A percentile compares a stretch with the other conserved stretches of the same genome.
Conservation (phyloP, 64 coral and sea anemone genomes). For the Montipora efflorescens region DNA sequence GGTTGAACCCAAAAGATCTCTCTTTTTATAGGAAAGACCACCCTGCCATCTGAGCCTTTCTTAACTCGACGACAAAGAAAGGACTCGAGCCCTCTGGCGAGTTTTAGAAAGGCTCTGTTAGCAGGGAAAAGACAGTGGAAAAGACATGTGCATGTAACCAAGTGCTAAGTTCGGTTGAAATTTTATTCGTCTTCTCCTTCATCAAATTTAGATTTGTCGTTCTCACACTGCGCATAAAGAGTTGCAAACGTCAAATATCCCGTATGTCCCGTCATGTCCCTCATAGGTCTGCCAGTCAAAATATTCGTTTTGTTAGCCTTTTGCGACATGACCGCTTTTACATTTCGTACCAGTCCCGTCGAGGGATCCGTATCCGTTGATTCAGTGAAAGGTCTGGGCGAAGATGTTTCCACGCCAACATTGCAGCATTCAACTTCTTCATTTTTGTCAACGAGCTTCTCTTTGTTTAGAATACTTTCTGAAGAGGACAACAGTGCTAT, state of each 20-base stretch:
- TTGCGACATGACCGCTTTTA: not conserved
- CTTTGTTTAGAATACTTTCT: not conserved
- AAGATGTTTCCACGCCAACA: not conserved
- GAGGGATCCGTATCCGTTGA: slow-evolving; percentile 15
- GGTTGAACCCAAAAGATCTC: no score
- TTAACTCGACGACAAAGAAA: no score
- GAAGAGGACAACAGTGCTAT: not conserved
- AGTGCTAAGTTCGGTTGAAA: not conserved
- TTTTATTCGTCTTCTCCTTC: slow-evolving; percentile 2
- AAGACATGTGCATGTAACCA: no score
- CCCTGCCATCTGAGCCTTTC: no score
- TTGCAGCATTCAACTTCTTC: not conserved
- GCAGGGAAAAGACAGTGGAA: no score
- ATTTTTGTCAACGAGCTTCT: not conserved
- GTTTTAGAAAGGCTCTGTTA: no score
- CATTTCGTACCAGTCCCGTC: slow-evolving; percentile 15
- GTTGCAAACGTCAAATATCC: slow-evolving; percentile 97
- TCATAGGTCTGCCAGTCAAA: slow-evolving; percentile 77
- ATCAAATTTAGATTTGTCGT: not conserved
- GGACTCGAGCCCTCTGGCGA: no score
- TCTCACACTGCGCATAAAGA: slow-evolving; percentile 30
- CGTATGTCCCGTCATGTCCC: slow-evolving; percentile 90
- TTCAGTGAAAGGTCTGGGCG: not conserved
- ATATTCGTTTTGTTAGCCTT: slow-evolving; percentile 71
- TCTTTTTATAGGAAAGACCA: no score